Evolutionary conservation across 1,140 invertebrate species (phyloP).

Genomic region (Leptinotarsa lineolata): DNA sequence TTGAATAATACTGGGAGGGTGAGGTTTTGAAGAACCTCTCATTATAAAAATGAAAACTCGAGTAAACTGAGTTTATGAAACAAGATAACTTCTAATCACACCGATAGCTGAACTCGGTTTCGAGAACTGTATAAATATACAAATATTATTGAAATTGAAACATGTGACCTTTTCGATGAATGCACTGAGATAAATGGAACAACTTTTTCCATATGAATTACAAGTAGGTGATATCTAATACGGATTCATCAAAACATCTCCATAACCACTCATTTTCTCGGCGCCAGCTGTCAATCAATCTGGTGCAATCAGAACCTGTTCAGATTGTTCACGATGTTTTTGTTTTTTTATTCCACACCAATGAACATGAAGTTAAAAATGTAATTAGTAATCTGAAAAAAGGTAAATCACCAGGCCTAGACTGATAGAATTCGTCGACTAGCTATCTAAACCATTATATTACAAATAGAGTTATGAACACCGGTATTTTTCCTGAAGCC

Average conservation of each 20-base stretch:
- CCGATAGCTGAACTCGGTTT: no score
- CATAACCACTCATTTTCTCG: slow-evolving; percentile 12
- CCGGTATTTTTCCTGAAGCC: no score
- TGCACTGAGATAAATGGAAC: background rate
- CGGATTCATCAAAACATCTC: slow-evolving; percentile 6
- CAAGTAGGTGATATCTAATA: background rate
- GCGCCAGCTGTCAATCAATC: slow-evolving; percentile 16
- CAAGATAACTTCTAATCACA: background rate
- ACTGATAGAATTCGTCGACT: no score
- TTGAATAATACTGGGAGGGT: no score
- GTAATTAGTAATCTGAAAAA: no score
- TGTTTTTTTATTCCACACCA: slow-evolving; percentile 6
- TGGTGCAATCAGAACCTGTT: slow-evolving; percentile 16
- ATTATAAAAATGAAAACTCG: background rate
- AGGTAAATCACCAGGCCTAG: no score
- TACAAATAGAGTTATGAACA: no score
- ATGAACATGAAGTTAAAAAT: no score
- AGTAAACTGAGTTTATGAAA: background rate
- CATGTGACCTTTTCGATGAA: background rate
- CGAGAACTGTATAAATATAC: no score
- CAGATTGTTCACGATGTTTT: background rate
- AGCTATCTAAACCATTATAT: no score
- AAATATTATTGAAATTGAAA: background rate
- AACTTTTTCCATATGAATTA: background rate
- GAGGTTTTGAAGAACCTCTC: no score